Conservation (phyloP, 2,888 invertebrate species). For the Melitaea athalia region DNA sequence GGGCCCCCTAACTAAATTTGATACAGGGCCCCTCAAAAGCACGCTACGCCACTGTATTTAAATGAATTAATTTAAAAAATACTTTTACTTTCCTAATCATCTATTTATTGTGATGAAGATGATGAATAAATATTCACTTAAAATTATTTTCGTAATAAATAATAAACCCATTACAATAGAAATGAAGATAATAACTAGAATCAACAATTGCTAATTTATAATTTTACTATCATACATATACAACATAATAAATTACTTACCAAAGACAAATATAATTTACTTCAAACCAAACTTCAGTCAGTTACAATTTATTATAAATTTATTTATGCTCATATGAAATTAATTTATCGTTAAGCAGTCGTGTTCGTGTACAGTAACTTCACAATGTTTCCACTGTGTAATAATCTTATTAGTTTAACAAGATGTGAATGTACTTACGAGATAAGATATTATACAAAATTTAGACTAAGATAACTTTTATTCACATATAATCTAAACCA, state of each 20-base stretch:
- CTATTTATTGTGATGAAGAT: no score
- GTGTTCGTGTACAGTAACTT: background rate
- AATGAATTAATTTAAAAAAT: no score
- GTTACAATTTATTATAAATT: background rate
- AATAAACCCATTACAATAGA: no score
- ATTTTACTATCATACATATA: background rate
- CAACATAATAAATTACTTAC: background rate
- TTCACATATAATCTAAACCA: slow-evolving; percentile 24
- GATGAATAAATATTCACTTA: no score
- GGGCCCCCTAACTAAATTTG: no score
- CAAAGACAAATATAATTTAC: background rate
- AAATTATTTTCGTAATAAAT: no score
- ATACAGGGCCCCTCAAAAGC: no score
- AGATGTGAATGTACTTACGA: slow-evolving; percentile 22
- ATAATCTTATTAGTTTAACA: slow-evolving; percentile 12
- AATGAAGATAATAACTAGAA: no score
- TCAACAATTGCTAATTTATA: no score
- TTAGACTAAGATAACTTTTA: slow-evolving; percentile 22
- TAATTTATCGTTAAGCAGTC: background rate
- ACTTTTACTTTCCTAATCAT: no score
- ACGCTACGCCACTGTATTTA: no score
- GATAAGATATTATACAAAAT: slow-evolving; percentile 30
- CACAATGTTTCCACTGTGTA: slow-evolving; percentile 9
- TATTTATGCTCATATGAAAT: background rate
- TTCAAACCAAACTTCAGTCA: background rate